Base-by-base conservation (phyloP, 1,140 invertebrate genomes). In the Goniozus legneri region DNA sequence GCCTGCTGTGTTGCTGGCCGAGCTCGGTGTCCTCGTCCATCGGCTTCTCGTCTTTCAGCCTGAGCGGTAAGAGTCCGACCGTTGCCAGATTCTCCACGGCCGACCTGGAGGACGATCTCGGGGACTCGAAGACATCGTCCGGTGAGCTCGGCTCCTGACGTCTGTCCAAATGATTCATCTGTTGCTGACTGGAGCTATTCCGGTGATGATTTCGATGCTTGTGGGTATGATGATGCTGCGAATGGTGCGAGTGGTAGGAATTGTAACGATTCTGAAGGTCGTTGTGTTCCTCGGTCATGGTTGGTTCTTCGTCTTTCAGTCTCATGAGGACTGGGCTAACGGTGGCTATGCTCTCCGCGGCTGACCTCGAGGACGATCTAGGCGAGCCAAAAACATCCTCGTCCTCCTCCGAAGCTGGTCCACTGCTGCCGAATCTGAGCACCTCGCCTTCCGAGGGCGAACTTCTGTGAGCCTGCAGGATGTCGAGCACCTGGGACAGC, bases 401-500 rank as follows among this genome's bases (percentile, higher is more conserved):
- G 16, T 75, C 72, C 24, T 75, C 74, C 32, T 76, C 73, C 7
- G 69, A 73, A 0, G 63, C 56, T 3, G 57, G 57, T 0, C 48
- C 56, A 32, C 44, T 69, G 46, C 77, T 77, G 43, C 81, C 79
- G 18, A 84, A 70, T 19, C 79, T 68, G 20, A 84, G 56, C 1
- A 60, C 56, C 49, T 63, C 57, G 32, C 57, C 62, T 21, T 68
- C 57, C 14, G 56, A 64, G 0, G 71, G 69, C 0, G 67, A 67
- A 33, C 63, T 67, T 2, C 73, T 65, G 16, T 77, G 69, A 30
- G 70, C 68, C 15, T 84, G 83, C 13, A 89, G 68, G 59, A 87
- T 87, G 57, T 87, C 84, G 33, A 89, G 65, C 1, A 89, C 87
- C 53, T 87, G 85, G 47, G 82, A 86, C 12, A 89, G 67, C n/a